Conservation (phyloP, 2,888 invertebrate genomes). For the Halictus ligatus region DNA sequence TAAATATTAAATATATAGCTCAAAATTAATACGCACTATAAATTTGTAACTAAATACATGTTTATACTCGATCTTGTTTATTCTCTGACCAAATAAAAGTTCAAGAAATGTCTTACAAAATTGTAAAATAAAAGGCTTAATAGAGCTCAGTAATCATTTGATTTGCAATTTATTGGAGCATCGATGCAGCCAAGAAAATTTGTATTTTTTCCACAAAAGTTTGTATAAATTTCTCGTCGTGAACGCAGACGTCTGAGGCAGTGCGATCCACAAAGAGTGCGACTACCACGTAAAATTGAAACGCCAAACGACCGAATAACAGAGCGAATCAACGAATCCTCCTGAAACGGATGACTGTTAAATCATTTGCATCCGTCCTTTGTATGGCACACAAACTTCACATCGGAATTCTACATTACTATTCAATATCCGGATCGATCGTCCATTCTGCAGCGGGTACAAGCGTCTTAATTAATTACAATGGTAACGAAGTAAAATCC, state of each 20-base stretch:
- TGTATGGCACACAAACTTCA: background rate
- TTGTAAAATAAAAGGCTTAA: background rate
- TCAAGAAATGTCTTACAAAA: background rate
- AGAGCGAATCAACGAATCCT: background rate
- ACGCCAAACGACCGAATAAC: background rate
- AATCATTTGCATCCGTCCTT: background rate
- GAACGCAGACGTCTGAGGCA: background rate
- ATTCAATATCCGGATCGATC: background rate
- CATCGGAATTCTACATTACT: conserved; percentile 1
- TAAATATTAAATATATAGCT: too few relatives aligned
- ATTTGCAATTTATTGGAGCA: too few relatives aligned
- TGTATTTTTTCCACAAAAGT: background rate
- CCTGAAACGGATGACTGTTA: background rate
- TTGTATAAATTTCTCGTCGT: background rate
- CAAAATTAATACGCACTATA: too few relatives aligned
- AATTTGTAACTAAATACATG: too few relatives aligned
- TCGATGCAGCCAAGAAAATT: background rate
- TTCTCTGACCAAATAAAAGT: background rate
- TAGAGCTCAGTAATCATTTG: background rate
- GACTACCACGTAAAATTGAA: background rate
- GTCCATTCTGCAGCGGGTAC: background rate
- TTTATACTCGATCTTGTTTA: too few relatives aligned
- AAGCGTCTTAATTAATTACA: conserved; percentile 26
- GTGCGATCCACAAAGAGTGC: background rate
- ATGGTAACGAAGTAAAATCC: conserved; percentile 10